These are phyloP conservation scores for Ptychochromis oligacanthus DNA, from an alignment of 2,113 vertebrate species.

Conservation along the genomic window DNA sequence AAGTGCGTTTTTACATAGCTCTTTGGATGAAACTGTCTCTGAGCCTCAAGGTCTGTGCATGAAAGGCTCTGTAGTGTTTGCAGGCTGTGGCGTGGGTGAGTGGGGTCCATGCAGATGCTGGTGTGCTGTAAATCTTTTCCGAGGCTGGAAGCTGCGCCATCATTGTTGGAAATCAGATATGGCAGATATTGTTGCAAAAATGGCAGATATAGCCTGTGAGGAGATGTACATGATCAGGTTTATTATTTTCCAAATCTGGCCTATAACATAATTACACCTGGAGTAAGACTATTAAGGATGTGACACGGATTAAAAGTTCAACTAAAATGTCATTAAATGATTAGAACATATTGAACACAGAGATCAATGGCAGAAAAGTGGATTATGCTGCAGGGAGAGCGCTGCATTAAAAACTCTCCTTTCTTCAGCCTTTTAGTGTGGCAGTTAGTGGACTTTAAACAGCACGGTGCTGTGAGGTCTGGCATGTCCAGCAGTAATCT, in stretches of 20 bases:
- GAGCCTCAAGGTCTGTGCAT: background rate
- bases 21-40: background rate
- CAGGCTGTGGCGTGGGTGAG: background rate
- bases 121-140: background rate
- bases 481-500: slow-evolving; percentile 15
- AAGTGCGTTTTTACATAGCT: background rate
- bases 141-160: background rate
- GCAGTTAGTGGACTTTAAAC: background rate
- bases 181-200: background rate
- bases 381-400: background rate
- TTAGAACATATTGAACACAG: background rate
- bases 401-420: background rate
- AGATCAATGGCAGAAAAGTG: background rate
- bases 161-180: background rate
- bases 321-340: background rate
- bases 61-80: background rate
- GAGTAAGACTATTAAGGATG: background rate
- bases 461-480: slow-evolving; percentile 1
- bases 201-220: background rate
- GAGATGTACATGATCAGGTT: background rate
- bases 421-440: background rate
- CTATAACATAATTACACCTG: background rate
- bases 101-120: too few relatives aligned
- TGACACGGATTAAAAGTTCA: background rate
- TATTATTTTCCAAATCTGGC: background rate